phyloP scores from a whole-genome alignment of 2,113 vertebrate genomes.

The Struthio camelus region DNA sequence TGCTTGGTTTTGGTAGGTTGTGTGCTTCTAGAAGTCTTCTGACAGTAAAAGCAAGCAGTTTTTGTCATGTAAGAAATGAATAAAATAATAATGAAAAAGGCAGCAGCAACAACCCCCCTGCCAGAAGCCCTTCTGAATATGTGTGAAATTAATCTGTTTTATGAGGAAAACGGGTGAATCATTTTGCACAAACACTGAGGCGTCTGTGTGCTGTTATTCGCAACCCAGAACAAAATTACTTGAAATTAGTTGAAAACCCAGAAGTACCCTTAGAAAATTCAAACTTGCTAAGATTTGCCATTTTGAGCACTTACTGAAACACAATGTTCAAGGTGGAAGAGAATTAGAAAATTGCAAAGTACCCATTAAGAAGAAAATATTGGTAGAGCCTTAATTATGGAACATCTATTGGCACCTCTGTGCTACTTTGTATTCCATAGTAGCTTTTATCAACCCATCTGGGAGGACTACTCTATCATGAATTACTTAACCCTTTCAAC shows the following conservation, averaged over 20 bases:
- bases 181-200: not conserved
- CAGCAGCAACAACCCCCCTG: too few relatives aligned
- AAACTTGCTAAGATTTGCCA: not conserved
- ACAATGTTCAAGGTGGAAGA: not conserved
- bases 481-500: not conserved
- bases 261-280: not conserved
- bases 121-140: not conserved
- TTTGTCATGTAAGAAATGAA: not conserved
- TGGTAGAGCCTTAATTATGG: not conserved
- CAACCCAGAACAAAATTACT: not conserved
- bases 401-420: not conserved
- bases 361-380: not conserved
- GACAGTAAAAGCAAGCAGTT: conserved; percentile 1
- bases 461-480: not conserved
- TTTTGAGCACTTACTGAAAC: not conserved
- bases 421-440: not conserved
- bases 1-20: not conserved
- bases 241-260: not conserved
- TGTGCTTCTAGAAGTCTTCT: not conserved
- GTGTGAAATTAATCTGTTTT: not conserved
- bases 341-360: not conserved
- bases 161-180: not conserved
- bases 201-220: not conserved
- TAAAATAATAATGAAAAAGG: not conserved
- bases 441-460: not conserved